A percentile compares a stretch with the other conserved stretches of the same genome.
phyloP scores from a whole-genome alignment of 2,113 vertebrate genomes.

The Pitta sordida region DNA sequence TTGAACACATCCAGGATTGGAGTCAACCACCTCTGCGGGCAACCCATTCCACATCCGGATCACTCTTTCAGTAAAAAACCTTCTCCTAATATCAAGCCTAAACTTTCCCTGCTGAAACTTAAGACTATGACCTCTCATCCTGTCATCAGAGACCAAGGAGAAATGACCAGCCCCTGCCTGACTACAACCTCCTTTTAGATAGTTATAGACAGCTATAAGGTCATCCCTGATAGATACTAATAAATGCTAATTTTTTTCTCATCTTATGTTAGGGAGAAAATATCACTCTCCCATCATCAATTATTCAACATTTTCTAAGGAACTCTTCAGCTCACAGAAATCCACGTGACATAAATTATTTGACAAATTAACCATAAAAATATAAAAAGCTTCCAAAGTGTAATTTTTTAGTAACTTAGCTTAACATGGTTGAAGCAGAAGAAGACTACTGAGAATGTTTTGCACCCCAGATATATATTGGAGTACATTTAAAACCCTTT shows the following conservation, averaged over 20 bases:
- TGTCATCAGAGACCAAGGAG: too few relatives aligned
- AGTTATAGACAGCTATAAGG: too few relatives aligned
- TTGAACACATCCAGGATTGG: too few relatives aligned
- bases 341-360: not conserved
- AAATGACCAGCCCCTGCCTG: too few relatives aligned
- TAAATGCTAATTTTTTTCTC: not conserved
- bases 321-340: not conserved
- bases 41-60: too few relatives aligned
- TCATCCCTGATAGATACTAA: not conserved
- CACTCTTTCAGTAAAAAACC: too few relatives aligned
- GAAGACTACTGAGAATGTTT: not conserved
- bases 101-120: too few relatives aligned
- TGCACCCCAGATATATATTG: not conserved
- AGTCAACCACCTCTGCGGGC: too few relatives aligned
- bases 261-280: not conserved
- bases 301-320: not conserved
- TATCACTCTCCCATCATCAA: not conserved
- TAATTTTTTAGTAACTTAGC: not conserved
- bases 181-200: too few relatives aligned
- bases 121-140: too few relatives aligned
- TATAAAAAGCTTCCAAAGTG: not conserved
- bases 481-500: not conserved
- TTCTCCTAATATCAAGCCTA: too few relatives aligned
- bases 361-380: not conserved
- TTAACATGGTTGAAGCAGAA: not conserved